Evolutionary conservation across 2,888 invertebrate species (phyloP).

Genomic region (Coleophora deauratella): DNA sequence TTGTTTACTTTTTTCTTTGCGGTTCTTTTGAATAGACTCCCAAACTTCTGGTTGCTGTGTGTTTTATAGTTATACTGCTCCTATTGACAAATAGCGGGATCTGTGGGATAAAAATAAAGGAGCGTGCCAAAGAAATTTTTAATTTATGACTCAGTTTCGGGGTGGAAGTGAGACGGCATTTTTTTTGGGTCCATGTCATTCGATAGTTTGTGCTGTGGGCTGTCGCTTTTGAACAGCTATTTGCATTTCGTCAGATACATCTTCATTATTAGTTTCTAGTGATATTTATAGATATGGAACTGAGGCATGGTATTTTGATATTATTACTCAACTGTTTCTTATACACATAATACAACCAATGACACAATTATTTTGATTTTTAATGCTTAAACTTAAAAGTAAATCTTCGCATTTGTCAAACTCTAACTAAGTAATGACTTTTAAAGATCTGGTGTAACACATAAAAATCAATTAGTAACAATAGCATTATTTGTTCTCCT

Average conservation of each 20-base stretch:
- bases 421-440: too few species aligned
- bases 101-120: slow-evolving; percentile 21
- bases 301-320: too few species aligned
- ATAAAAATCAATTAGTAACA: too few species aligned
- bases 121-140: slow-evolving; percentile 31
- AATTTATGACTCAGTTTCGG: slow-evolving; percentile 39
- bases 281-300: too few species aligned
- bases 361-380: too few species aligned
- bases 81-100: slow-evolving; percentile 41
- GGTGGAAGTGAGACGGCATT: slow-evolving; percentile 8
- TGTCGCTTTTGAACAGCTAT: neutral
- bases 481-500: too few species aligned
- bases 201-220: slow-evolving; percentile 4
- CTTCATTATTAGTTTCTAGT: neutral
- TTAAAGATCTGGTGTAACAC: too few species aligned
- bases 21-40: slow-evolving; percentile 28
- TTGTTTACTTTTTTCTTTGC: slow-evolving; percentile 40
- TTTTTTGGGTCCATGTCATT: slow-evolving; percentile 10
- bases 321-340: too few species aligned
- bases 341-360: too few species aligned
- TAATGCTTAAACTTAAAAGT: too few species aligned
- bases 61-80: slow-evolving; percentile 5
- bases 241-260: neutral
- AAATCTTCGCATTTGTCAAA: too few species aligned
- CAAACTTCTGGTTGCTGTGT: slow-evolving; percentile 25